Base-by-base conservation (phyloP, 2,888 invertebrate genomes). In the Synergus itoensis region DNA sequence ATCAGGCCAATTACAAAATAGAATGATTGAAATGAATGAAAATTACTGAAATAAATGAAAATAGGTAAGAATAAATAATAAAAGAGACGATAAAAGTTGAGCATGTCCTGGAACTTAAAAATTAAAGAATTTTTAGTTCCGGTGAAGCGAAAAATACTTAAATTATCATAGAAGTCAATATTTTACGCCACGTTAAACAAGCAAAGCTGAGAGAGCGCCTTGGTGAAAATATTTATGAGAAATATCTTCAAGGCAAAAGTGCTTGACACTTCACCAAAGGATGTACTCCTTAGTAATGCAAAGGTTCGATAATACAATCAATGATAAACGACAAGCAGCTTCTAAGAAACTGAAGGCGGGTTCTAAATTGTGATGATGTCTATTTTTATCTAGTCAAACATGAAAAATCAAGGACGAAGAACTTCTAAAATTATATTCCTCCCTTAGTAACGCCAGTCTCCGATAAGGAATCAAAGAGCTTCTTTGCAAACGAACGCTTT, bases 181-280 rank as follows among this genome's bases (percentile, higher is more conserved):
- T 12, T 62, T 62, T 28, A 48, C 16, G 45, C 16, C 14, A 28
- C 12, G 28, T 62, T 21, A 4, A 12, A 62, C 28, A 28, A 62
- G 28, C 28, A 62, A 28, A 62, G 28, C 14, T 21, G 7, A 16
- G 12, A 16, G 12, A 14, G 5, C 14, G 14, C 36, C 62, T 36
- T 8, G 14, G 36, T 63, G 36, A 63, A 63, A 36, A 63, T 36
- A 63, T 63, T 36, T 63, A 63, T 63, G 16, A 63, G 63, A 63
- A 36, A 16, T 63, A 16, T 63, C 63, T 63, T 63, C 28, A 16
- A 63, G 28, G 14, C 36, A 63, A 36, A 63, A 63, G 36, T 36
- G 36, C 7, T 63, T 16, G 7, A 63, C 63, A 28, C 63, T 63
- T 8, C 4, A 36, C 28, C 12, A 36, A 63, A 63, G 1, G 36